phyloP scores from a whole-genome alignment of 2,113 vertebrate species.

The Neotoma lepida region DNA sequence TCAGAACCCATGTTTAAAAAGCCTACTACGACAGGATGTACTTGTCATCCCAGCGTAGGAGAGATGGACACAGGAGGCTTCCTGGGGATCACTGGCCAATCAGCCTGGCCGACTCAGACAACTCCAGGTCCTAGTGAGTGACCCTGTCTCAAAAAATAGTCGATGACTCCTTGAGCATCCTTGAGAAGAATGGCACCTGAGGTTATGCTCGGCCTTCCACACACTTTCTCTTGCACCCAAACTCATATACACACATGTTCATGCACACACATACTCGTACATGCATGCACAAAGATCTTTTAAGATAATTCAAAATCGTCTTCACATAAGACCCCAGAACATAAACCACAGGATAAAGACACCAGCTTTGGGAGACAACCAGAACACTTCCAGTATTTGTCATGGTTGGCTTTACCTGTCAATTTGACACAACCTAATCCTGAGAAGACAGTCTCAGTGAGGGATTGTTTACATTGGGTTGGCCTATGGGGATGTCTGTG shows the following conservation, averaged over 20 bases:
- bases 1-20: neutral
- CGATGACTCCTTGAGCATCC: neutral
- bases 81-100: neutral
- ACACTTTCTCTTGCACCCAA: too few relatives aligned
- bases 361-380: neutral
- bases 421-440: neutral
- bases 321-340: conserved; percentile 11
- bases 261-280: neutral
- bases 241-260: too few relatives aligned
- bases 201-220: neutral
- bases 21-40: neutral
- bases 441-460: neutral
- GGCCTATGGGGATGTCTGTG: neutral
- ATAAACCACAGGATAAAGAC: neutral
- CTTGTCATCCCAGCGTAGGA: neutral
- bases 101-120: neutral
- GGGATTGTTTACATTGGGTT: neutral
- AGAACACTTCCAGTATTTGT: neutral
- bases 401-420: neutral
- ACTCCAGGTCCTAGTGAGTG: neutral
- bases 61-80: too few relatives aligned
- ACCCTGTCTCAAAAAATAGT: neutral
- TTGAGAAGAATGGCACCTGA: neutral
- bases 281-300: neutral
- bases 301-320: neutral